Evolutionary conservation across 1,140 invertebrate genomes (phyloP).

Genomic region (Tetramorium alpestre): DNA sequence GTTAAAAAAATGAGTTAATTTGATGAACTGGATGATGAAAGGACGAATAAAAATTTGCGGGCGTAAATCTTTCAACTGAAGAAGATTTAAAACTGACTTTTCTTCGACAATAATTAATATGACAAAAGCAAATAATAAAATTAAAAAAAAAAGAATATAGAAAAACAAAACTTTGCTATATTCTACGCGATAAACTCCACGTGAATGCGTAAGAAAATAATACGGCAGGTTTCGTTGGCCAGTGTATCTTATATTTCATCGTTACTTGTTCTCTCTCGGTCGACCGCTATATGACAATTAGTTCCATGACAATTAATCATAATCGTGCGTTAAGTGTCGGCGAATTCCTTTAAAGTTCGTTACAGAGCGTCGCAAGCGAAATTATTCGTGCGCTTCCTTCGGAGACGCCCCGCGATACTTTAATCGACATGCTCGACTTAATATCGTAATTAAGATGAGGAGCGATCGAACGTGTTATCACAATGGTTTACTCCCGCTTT

Average conservation of each 20-base stretch:
- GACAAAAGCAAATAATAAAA: not conserved
- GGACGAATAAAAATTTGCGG: not conserved
- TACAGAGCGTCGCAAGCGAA: slow-evolving; percentile 60
- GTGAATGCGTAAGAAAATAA: slow-evolving; percentile 26
- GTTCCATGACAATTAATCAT: slow-evolving; percentile 57
- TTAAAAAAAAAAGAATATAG: not conserved
- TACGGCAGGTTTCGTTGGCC: slow-evolving; percentile 67
- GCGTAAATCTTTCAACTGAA: not conserved
- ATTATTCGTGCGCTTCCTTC: not conserved
- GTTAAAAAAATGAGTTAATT: not conserved
- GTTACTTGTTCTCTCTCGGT: slow-evolving; percentile 39
- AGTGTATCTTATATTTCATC: slow-evolving; percentile 76
- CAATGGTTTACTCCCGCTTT: slow-evolving; percentile 38
- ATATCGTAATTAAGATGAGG: slow-evolving; percentile 53
- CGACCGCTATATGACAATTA: slow-evolving; percentile 64
- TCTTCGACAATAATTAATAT: not conserved
- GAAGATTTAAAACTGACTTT: not conserved
- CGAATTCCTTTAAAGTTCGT: slow-evolving; percentile 36
- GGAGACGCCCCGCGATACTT: not conserved
- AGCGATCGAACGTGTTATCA: slow-evolving; percentile 50
- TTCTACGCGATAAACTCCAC: not conserved
- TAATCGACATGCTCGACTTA: slow-evolving; percentile 37
- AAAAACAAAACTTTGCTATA: not conserved
- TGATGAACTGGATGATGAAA: not conserved
- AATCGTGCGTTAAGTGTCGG: slow-evolving; percentile 46